Conservation (phyloP, 1,140 invertebrate genomes). For the Drosophila azteca region DNA sequence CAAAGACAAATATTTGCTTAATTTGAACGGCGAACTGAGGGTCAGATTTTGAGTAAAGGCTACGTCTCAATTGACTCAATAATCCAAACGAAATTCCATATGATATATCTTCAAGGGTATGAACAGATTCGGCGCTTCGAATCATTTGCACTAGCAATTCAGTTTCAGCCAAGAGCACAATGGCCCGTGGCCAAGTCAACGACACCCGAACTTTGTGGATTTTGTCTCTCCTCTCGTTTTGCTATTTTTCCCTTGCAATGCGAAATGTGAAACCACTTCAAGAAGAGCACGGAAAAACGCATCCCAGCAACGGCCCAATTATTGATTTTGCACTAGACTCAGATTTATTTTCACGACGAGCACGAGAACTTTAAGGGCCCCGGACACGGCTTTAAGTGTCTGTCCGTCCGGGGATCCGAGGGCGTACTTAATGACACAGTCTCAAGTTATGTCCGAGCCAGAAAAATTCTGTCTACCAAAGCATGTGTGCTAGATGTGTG, state of each 20-base stretch:
- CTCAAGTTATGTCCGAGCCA: conserved; percentile 58
- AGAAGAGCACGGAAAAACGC: conserved; percentile 21
- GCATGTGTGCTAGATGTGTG: conserved; percentile 30
- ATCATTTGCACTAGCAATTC: background rate
- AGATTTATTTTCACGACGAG: conserved; percentile 59
- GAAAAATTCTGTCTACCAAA: conserved; percentile 54
- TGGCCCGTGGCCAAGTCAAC: conserved; percentile 42
- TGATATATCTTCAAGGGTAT: conserved; percentile 11
- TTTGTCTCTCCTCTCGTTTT: conserved; percentile 18
- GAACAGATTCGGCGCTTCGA: conserved; percentile 9
- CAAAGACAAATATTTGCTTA: conserved; percentile 7
- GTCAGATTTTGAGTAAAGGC: background rate
- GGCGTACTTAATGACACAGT: conserved; percentile 41
- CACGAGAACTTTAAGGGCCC: conserved; percentile 13
- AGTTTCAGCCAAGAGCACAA: conserved; percentile 13
- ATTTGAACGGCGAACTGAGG: background rate
- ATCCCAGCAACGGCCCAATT: conserved; percentile 35
- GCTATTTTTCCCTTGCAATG: conserved; percentile 43
- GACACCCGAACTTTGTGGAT: conserved; percentile 31
- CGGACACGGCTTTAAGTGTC: conserved; percentile 45
- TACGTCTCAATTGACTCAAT: background rate
- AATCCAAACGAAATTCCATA: background rate
- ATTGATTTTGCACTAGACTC: conserved; percentile 73
- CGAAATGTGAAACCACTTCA: conserved; percentile 73
- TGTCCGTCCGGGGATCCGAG: background rate